These are phyloP conservation scores for Crotalus viridis DNA, from an alignment of 2,113 vertebrate genomes.

Conservation along the genomic window DNA sequence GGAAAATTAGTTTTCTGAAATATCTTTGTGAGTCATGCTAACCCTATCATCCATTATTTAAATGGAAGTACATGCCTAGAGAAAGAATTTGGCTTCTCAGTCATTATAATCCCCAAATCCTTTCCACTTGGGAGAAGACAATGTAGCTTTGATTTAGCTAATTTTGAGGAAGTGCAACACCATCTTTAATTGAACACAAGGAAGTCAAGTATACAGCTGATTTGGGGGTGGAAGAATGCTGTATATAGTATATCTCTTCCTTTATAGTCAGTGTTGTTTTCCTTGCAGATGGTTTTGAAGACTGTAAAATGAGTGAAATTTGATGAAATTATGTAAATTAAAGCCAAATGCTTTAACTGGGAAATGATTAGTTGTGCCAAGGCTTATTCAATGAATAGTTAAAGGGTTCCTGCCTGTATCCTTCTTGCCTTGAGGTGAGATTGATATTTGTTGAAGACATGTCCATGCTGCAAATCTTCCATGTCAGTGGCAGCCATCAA, in stretches of 20 bases:
- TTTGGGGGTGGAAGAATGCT: not conserved
- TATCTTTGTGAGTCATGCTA: not conserved
- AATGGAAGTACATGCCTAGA: not conserved
- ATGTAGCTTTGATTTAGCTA: not conserved
- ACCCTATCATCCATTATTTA: not conserved
- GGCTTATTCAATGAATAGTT: not conserved
- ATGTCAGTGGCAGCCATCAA: not conserved
- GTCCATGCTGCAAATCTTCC: not conserved
- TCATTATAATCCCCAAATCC: rapidly evolving
- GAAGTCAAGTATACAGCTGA: not conserved
- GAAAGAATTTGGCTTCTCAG: not conserved
- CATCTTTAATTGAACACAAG: not conserved
- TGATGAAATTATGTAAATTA: not conserved
- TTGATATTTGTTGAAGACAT: not conserved
- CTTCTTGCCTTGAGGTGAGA: not conserved
- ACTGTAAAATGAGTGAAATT: not conserved
- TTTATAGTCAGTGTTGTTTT: not conserved
- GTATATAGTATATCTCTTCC: not conserved
- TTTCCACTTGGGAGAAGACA: not conserved
- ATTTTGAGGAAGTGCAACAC: not conserved
- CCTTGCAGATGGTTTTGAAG: not conserved
- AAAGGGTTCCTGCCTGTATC: not conserved
- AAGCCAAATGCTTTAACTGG: not conserved
- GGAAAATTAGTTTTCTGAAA: not conserved
- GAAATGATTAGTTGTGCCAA: not conserved